Conservation (phyloP, 2,797 vertebrate species). For the Chiroxiphia lanceolata region DNA sequence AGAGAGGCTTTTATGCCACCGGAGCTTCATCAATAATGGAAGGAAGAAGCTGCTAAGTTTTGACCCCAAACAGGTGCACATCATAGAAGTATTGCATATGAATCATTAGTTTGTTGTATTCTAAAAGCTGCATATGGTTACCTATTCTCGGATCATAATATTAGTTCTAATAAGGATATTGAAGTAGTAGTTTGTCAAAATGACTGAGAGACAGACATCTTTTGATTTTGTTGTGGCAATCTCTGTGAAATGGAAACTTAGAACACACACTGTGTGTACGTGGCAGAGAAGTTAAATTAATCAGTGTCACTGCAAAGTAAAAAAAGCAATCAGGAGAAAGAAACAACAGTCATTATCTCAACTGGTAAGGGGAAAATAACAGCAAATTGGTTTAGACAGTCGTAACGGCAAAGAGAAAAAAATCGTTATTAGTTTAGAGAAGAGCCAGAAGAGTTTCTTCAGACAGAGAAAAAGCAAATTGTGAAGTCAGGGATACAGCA, state of each 20-base stretch:
- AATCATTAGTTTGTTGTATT: not conserved
- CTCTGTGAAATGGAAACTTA: not conserved
- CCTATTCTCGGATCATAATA: not conserved
- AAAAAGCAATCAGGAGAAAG: not conserved
- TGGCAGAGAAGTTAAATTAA: not conserved
- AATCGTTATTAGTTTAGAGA: not conserved
- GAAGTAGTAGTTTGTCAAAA: not conserved
- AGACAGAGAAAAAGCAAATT: not conserved
- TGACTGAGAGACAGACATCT: not conserved
- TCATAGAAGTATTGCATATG: not conserved
- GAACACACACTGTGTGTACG: not conserved
- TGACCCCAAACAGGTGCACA: not conserved
- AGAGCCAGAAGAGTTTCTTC: not conserved
- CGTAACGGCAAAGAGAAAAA: not conserved
- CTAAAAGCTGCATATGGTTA: not conserved
- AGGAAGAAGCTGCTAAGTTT: not conserved
- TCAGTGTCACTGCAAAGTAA: not conserved
- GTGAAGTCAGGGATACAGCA: not conserved
- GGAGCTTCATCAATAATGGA: not conserved
- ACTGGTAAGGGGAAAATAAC: not conserved
- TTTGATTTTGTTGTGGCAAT: not conserved
- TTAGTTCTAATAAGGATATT: not conserved
- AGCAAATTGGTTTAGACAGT: not conserved
- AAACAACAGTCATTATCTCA: not conserved
- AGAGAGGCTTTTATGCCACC: not conserved